phyloP scores from a whole-genome alignment of 2,797 vertebrate genomes.

The Melanotaenia parkinsoni region DNA sequence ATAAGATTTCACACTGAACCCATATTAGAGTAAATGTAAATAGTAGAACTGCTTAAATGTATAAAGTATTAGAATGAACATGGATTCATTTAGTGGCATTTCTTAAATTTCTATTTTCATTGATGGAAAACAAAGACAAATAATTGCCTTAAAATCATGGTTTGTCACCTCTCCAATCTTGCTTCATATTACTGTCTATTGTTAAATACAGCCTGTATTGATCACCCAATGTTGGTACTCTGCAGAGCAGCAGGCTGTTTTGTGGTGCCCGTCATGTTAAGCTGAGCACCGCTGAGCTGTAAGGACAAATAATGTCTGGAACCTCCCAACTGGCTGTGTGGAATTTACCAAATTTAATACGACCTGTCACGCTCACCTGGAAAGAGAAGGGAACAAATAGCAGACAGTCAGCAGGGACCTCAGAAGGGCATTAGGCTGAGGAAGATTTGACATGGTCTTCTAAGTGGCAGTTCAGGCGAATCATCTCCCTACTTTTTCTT shows the following conservation, averaged over 20 bases:
- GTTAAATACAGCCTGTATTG: not conserved
- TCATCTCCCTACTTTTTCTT: not conserved
- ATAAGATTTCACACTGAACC: not conserved
- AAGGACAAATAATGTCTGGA: conserved; percentile 29
- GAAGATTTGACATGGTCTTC: not conserved
- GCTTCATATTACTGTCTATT: not conserved
- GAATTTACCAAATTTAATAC: conserved; percentile 53
- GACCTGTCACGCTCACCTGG: conserved; percentile 55
- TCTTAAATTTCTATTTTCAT: no score
- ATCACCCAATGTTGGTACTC: not conserved
- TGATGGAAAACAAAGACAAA: not conserved
- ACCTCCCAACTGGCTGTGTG: conserved; percentile 38
- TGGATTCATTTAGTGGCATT: no score
- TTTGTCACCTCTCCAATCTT: not conserved
- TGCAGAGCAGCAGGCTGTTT: conserved; percentile 2
- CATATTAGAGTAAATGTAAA: not conserved
- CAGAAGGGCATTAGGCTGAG: conserved; percentile 37
- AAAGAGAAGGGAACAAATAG: conserved; percentile 38
- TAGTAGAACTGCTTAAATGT: not conserved
- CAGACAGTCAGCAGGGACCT: conserved; percentile 42
- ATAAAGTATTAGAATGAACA: no score
- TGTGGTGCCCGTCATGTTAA: not conserved
- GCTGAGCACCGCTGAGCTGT: not conserved
- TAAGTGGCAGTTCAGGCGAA: not conserved
- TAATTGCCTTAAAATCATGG: not conserved